These are phyloP conservation scores for Altica lythri DNA, from an alignment of 2,888 invertebrate genomes.

Conservation along the genomic window DNA sequence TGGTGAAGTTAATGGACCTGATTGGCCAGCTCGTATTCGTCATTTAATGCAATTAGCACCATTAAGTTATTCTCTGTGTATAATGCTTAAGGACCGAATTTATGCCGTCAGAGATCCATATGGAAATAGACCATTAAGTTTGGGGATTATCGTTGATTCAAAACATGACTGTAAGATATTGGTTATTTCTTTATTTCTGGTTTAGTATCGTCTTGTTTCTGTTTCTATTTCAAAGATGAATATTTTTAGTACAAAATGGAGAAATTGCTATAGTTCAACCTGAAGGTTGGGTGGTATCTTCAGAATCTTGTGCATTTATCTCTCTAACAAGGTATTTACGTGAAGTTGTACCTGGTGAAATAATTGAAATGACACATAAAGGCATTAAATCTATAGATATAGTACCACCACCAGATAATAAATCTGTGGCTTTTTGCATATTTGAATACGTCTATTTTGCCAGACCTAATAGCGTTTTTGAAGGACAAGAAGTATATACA, in stretches of 20 bases:
- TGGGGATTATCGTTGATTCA: conserved; percentile 78
- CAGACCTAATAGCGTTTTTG: conserved; percentile 91
- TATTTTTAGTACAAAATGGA: conserved; percentile 47
- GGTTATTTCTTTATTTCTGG: conserved; percentile 5
- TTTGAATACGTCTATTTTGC: conserved; percentile 99
- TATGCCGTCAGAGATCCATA: conserved; percentile 96
- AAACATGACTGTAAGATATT: conserved; percentile 34
- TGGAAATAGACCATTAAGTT: conserved; percentile 95
- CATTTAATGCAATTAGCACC: conserved; percentile 92
- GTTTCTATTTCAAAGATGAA: neutral
- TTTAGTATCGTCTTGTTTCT: neutral
- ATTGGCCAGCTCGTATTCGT: conserved; percentile 91
- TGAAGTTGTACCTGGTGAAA: conserved; percentile 93
- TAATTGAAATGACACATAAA: conserved; percentile 84
- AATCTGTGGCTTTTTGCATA: conserved; percentile 92
- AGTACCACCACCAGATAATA: conserved; percentile 78
- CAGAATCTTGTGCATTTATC: conserved; percentile 95
- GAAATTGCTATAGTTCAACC: conserved; percentile 59
- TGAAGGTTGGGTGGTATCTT: conserved; percentile 95
- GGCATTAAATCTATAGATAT: conserved; percentile 87
- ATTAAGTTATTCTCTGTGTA: conserved; percentile 92
- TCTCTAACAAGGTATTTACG: conserved; percentile 83
- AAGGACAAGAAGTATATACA: conserved; percentile 95
- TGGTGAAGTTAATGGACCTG: conserved; percentile 83
- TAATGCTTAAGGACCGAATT: conserved; percentile 91